phyloP scores from a whole-genome alignment of 2,113 vertebrate genomes.

The Ornithorhynchus anatinus region DNA sequence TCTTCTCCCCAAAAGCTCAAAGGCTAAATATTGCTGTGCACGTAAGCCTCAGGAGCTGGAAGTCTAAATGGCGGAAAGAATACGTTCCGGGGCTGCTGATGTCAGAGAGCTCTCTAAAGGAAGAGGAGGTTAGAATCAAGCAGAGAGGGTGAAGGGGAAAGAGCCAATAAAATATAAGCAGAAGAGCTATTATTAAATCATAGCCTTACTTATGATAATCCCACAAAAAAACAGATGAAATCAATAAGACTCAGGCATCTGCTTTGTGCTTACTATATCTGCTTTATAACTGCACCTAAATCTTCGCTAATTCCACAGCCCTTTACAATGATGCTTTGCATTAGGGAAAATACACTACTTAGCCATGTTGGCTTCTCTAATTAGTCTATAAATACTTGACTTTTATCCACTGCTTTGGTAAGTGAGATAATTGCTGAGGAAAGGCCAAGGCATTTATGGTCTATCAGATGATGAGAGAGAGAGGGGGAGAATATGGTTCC shows the following conservation, averaged over 20 bases:
- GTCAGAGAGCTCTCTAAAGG: constrained; percentile 21
- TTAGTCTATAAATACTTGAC: constrained; percentile 74
- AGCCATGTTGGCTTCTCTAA: constrained; percentile 66
- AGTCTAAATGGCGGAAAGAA: not conserved
- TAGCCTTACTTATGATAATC: not conserved
- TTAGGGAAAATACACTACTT: constrained; percentile 44
- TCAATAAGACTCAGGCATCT: not conserved
- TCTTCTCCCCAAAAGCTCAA: not conserved
- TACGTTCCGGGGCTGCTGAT: not conserved
- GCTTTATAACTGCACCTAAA: not conserved
- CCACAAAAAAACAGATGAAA: not conserved
- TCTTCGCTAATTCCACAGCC: constrained; percentile 10
- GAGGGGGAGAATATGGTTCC: constrained; percentile 73
- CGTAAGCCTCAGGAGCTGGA: not conserved
- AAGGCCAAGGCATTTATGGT: constrained; percentile 76
- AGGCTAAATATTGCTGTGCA: not conserved
- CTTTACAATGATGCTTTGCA: constrained; percentile 6
- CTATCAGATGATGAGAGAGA: constrained; percentile 75
- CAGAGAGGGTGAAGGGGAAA: not conserved
- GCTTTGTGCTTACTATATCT: not conserved
- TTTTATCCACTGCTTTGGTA: constrained; percentile 66
- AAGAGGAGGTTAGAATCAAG: not conserved
- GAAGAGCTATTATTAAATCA: constrained; percentile 18
- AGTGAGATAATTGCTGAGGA: constrained; percentile 71
- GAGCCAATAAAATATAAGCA: constrained; percentile 6